Percentiles rank a stretch among this genome's conserved stretches.
These are phyloP conservation scores for Eudyptes chrysolophus DNA, from an alignment of 2,113 vertebrate genomes.

Conservation along the genomic window DNA sequence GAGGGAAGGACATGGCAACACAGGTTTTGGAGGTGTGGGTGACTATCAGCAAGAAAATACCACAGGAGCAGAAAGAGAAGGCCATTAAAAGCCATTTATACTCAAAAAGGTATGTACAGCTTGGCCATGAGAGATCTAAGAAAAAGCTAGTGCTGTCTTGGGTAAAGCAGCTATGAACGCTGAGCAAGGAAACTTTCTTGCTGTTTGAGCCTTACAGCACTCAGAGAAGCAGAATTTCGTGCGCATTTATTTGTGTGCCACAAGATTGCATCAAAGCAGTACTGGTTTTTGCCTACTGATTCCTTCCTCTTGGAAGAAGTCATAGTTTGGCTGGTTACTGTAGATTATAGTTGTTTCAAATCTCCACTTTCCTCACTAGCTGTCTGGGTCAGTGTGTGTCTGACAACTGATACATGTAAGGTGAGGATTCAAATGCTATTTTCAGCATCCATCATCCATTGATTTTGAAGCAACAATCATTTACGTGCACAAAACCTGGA, in stretches of 20 bases:
- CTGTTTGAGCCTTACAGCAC: background rate
- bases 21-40: background rate
- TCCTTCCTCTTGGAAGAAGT: background rate
- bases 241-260: background rate
- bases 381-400: background rate
- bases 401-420: background rate
- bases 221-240: background rate
- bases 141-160: background rate
- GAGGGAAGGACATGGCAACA: background rate
- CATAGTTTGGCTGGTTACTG: background rate
- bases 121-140: background rate
- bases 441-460: background rate
- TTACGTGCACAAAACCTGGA: background rate
- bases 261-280: background rate
- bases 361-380: background rate
- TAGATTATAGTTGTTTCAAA: background rate
- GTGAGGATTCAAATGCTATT: background rate
- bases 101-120: background rate
- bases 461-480: background rate
- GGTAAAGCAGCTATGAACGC: background rate
- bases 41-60: background rate
- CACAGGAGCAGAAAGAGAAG: background rate
- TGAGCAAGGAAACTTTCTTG: background rate
- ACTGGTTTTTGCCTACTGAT: background rate
- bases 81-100: background rate